Percentiles rank a stretch among this genome's conserved stretches.
These are phyloP conservation scores for Rhinopomastus cyanomelas DNA, from an alignment of 2,113 vertebrate species.

Conservation along the genomic window DNA sequence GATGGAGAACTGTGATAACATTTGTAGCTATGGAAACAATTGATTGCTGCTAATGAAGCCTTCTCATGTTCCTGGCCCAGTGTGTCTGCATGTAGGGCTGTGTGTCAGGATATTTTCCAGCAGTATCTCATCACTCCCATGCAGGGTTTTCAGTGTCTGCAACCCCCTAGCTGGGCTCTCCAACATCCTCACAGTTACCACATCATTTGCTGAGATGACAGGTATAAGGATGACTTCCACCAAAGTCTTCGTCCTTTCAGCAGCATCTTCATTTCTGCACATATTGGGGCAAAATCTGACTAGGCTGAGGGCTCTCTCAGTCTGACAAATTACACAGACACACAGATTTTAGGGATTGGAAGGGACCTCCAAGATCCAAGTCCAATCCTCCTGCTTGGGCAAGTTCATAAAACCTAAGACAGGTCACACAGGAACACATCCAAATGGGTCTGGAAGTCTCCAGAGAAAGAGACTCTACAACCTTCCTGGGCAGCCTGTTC, in stretches of 20 bases:
- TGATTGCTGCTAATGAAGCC: neutral
- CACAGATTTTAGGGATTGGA: no score
- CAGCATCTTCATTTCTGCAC: neutral
- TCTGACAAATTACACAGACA: no score
- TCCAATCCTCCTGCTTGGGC: no score
- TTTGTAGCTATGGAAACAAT: slow-evolving; percentile 31
- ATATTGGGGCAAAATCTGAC: neutral
- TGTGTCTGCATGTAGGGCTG: neutral
- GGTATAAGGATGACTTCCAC: neutral
- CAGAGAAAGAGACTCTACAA: no score
- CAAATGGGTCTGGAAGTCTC: no score
- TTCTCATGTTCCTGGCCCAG: neutral
- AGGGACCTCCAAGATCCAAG: no score
- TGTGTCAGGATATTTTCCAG: neutral
- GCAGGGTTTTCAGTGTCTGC: accelerated
- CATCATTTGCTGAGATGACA: neutral
- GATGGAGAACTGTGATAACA: neutral
- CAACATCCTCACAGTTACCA: neutral
- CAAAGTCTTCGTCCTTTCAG: neutral
- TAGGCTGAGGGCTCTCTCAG: neutral
- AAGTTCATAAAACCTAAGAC: no score
- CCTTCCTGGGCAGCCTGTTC: no score
- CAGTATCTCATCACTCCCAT: neutral
- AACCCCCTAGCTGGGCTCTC: neutral
- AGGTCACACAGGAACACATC: no score